Conservation (phyloP, 2,888 invertebrate species). For the Eupelmus urozonus region DNA sequence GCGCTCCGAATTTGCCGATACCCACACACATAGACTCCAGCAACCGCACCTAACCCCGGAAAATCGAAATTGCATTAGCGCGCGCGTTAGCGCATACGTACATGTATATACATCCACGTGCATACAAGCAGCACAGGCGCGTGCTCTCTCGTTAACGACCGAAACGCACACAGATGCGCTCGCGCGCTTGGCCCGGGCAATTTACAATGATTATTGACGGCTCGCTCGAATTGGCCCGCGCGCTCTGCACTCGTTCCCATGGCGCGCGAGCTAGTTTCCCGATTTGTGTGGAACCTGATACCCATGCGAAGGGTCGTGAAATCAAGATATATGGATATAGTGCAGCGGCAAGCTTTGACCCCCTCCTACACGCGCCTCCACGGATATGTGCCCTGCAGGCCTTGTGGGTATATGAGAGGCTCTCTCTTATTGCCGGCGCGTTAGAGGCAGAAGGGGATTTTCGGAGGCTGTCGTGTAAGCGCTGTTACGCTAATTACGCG, state of each 20-base stretch:
- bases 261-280: constrained; percentile 72
- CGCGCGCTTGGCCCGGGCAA: constrained; percentile 63
- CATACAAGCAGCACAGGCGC: constrained; percentile 19
- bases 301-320: constrained; percentile 75
- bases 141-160: constrained; percentile 64
- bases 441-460: too few species aligned
- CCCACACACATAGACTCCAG: neutral
- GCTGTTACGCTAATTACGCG: too few species aligned
- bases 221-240: constrained; percentile 2
- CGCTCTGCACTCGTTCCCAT: constrained; percentile 65
- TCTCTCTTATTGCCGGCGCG: too few species aligned
- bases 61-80: constrained; percentile 45
- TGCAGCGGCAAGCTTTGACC: constrained; percentile 43
- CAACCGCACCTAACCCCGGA: neutral
- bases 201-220: constrained; percentile 72
- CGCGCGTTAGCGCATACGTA: constrained; percentile 6
- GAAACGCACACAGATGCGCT: constrained; percentile 72
- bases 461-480: too few species aligned
- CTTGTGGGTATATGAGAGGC: too few species aligned
- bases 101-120: neutral
- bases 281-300: constrained; percentile 77
- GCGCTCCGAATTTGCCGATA: neutral
- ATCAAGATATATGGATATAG: constrained; percentile 75
- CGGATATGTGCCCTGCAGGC: too few species aligned
- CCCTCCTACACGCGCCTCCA: neutral